Base-by-base conservation (phyloP, 2,888 invertebrate genomes). In the Agonopterix arenella region DNA sequence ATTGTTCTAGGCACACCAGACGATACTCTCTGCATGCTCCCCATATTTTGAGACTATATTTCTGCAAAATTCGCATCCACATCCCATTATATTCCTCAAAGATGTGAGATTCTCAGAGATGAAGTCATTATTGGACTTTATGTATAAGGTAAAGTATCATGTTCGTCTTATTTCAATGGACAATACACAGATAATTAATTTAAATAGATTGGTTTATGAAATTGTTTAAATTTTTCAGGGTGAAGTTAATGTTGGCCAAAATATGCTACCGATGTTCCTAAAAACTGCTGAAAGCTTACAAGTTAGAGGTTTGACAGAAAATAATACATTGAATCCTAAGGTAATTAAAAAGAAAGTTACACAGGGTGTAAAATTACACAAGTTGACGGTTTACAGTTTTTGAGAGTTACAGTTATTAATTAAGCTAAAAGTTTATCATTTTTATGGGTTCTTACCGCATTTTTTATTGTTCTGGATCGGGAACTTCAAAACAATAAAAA, bases 41-140 rank as follows among this genome's bases (percentile, higher is more conserved):
- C 96, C 97, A 60, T 97, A 97, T 90, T 97, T 97, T 88, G 96
- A 97, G 91, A 95, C 92, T 80, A 94, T 97, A 90, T 96, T 96
- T 89, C 92, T 96, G 74, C 95, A 95, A 89, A 96, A 96, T 82
- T 92, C 91, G 66, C 96, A 96, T 90, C 96, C 96, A 73, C 96
- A 96, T 90, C 96, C 96, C 55, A 96, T 97, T 79, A 96, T 97
- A 89, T 96, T 96, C 88, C 92, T 97, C 76, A 96, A 96, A 92
- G 96, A 96, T 93, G 96, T 97, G 78, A 93, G 95, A 90, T 94
- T 93, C 79, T 93, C 93, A 78, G 96, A 96, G 90, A 96, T 96
- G 92, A 95, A 95, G 85, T 96, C 96, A 62, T 90, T 96, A 76
- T 91, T 96, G 80, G 96, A 95, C 90, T 97, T 96, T 84, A 97